These are phyloP conservation scores for Xiphophorus maculatus DNA, from an alignment of 2,113 vertebrate species.

Conservation along the genomic window DNA sequence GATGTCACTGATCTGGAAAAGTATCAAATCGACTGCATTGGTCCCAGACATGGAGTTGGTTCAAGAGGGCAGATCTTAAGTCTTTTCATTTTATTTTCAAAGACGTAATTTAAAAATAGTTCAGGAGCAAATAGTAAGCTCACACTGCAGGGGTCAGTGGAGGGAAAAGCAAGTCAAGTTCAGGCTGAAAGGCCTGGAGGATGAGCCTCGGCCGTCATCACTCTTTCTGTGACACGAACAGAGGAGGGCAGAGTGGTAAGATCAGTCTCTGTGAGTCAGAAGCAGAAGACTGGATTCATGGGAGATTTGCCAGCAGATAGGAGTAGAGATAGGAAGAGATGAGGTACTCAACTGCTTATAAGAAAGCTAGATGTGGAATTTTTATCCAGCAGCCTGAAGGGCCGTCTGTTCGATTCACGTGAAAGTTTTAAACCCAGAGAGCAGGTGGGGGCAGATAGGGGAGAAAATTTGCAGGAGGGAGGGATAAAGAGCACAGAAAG, in stretches of 20 bases:
- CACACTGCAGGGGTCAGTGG: conserved; percentile 32
- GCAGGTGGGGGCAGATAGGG: conserved; percentile 27
- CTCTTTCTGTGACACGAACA: conserved; percentile 15
- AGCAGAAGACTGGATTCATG: conserved; percentile 15
- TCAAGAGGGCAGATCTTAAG: conserved; percentile 38
- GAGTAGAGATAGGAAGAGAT: conserved; percentile 23
- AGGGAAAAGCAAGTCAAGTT: conserved; percentile 27
- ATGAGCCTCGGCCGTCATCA: conserved; percentile 22
- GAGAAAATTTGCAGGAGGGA: conserved; percentile 11
- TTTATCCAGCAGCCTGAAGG: conserved; percentile 30
- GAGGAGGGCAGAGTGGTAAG: conserved; percentile 3
- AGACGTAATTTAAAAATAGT: conserved; percentile 42
- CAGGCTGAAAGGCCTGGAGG: conserved; percentile 7
- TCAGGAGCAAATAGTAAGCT: conserved; percentile 28
- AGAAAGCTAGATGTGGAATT: conserved; percentile 27
- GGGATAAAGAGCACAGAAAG: conserved; percentile 17
- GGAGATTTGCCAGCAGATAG: conserved; percentile 29
- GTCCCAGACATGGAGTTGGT: conserved; percentile 1
- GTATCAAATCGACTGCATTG: conserved; percentile 33
- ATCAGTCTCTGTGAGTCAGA: background rate
- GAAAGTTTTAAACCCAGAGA: conserved; percentile 34
- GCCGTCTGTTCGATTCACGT: conserved; percentile 24
- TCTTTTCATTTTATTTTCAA: conserved; percentile 36
- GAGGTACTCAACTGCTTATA: conserved; percentile 26
- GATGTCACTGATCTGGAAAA: conserved; percentile 43